These are phyloP conservation scores for Eulimnadia texana DNA, from an alignment of 1,140 invertebrate genomes.

Conservation along the genomic window DNA sequence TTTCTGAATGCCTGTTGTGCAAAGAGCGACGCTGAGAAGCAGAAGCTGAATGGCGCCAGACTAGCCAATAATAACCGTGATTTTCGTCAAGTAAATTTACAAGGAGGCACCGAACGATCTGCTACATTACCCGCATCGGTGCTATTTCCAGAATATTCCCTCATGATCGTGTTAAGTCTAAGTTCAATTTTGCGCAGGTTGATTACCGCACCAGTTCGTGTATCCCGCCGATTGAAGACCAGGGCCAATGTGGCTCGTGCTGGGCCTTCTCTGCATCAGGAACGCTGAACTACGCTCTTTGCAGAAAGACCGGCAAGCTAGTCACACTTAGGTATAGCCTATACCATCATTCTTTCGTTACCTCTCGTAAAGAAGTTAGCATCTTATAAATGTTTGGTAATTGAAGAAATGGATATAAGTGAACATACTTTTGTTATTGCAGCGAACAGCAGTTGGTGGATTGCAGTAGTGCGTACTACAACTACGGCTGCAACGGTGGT, in stretches of 20 bases:
- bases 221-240: conserved; percentile 14
- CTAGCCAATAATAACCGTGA: no score
- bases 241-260: conserved; percentile 29
- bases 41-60: no score
- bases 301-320: conserved; percentile 18
- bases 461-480: conserved; percentile 37
- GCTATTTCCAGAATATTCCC: background rate
- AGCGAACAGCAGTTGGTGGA: conserved; percentile 46
- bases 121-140: background rate
- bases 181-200: background rate
- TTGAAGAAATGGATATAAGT: no score
- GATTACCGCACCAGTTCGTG: conserved; percentile 9
- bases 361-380: background rate
- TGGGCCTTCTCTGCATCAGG: conserved; percentile 28
- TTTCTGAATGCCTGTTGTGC: background rate
- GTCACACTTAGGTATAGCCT: conserved; percentile 25
- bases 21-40: no score
- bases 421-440: no score
- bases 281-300: conserved; percentile 21
- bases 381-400: background rate
- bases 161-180: background rate
- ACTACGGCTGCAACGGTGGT: conserved; percentile 54
- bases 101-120: no score
- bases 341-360: background rate
- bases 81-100: no score